Evolutionary conservation across 2,113 vertebrate species (phyloP).

Genomic region (Meriones unguiculatus): DNA sequence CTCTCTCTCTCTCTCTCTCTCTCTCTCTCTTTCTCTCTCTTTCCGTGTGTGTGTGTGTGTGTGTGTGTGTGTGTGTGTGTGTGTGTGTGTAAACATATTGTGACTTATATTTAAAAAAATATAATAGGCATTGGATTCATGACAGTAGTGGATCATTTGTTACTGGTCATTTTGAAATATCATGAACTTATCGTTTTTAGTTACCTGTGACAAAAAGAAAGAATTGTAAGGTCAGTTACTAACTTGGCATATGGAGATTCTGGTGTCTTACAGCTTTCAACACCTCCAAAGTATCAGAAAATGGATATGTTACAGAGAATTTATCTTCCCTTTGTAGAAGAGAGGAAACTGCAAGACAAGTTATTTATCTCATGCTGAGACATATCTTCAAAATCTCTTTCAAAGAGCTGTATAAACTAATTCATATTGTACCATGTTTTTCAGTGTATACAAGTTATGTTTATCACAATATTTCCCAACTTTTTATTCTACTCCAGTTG

Average conservation of each 20-base stretch:
- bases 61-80: no score
- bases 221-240: not conserved
- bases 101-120: no score
- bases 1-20: no score
- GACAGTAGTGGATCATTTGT: not conserved
- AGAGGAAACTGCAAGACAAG: not conserved
- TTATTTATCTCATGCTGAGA: constrained; percentile 52
- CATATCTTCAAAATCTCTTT: constrained; percentile 46
- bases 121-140: not conserved
- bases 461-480: not conserved
- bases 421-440: not conserved
- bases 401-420: constrained; percentile 17
- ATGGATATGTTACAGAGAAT: constrained; percentile 33
- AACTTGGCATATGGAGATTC: not conserved
- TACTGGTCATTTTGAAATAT: not conserved
- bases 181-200: not conserved
- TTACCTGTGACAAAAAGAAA: not conserved
- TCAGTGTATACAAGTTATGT: not conserved
- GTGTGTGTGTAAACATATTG: no score
- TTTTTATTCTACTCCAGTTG: not conserved
- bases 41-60: no score
- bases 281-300: constrained; percentile 36
- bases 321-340: constrained; percentile 39
- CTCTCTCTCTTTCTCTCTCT: no score
- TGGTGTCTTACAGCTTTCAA: not conserved